Evolutionary conservation across 2,797 vertebrate species (phyloP).

Genomic region (Coccyzus lansbergi): DNA sequence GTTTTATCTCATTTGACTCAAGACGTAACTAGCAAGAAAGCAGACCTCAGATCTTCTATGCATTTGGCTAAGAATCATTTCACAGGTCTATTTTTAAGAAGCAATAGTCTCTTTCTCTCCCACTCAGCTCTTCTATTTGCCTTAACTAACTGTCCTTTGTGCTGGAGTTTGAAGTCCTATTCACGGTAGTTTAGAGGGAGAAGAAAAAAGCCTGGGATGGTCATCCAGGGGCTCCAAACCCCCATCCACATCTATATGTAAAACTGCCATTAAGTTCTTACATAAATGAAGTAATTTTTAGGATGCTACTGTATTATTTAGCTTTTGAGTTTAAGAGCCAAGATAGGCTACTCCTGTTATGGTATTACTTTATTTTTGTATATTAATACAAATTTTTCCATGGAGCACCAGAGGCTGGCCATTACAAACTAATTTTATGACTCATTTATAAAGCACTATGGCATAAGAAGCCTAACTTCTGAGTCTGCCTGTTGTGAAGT

Average conservation of each 20-base stretch:
- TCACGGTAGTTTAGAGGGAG: not conserved
- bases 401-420: not conserved
- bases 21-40: not conserved
- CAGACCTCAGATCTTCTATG: not conserved
- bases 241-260: not conserved
- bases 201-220: not conserved
- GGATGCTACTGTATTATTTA: not conserved
- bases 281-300: not conserved
- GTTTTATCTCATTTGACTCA: not conserved
- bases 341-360: not conserved
- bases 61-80: not conserved
- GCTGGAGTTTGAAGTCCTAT: not conserved
- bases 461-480: not conserved
- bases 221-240: not conserved
- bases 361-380: not conserved
- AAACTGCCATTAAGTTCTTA: not conserved
- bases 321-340: not conserved
- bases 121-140: not conserved
- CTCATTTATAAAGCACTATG: not conserved
- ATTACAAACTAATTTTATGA: not conserved
- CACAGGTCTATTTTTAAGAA: not conserved
- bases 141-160: not conserved
- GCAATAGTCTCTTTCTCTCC: conserved; percentile 3
- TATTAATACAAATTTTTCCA: not conserved
- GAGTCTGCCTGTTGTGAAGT: not conserved